These are phyloP conservation scores for Nasua narica DNA, from an alignment of 2,797 vertebrate species.

Conservation along the genomic window DNA sequence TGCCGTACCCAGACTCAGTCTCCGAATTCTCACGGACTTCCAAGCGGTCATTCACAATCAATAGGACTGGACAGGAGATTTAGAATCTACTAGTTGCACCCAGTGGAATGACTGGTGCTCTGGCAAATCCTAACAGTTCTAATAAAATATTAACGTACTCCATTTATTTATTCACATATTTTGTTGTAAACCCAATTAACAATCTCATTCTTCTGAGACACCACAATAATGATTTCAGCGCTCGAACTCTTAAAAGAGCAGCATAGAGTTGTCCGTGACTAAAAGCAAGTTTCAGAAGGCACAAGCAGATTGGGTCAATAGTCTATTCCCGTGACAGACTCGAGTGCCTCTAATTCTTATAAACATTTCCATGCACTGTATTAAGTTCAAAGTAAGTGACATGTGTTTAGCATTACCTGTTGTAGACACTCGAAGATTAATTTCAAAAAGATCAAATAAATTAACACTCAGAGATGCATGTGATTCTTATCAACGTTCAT, in stretches of 20 bases:
- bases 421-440: conserved; percentile 65
- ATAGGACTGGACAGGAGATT: conserved; percentile 44
- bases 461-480: conserved; percentile 49
- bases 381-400: conserved; percentile 66
- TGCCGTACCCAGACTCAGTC: not conserved
- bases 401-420: conserved; percentile 65
- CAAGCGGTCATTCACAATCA: conserved; percentile 42
- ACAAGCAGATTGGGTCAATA: conserved; percentile 66
- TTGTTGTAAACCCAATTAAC: conserved; percentile 70
- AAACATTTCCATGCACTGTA: conserved; percentile 62
- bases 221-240: conserved; percentile 41
- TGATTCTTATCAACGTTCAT: conserved; percentile 42
- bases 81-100: conserved; percentile 41
- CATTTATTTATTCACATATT: conserved; percentile 68
- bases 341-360: conserved; percentile 50
- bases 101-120: conserved; percentile 34
- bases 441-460: conserved; percentile 67
- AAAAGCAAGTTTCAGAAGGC: conserved; percentile 52
- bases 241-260: conserved; percentile 55
- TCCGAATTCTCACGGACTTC: not conserved
- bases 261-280: conserved; percentile 40
- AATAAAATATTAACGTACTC: conserved; percentile 65
- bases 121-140: conserved; percentile 60
- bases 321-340: conserved; percentile 33
- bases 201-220: conserved; percentile 59